Conservation (phyloP, 2,888 invertebrate genomes). For the Idaea dimidiata region DNA sequence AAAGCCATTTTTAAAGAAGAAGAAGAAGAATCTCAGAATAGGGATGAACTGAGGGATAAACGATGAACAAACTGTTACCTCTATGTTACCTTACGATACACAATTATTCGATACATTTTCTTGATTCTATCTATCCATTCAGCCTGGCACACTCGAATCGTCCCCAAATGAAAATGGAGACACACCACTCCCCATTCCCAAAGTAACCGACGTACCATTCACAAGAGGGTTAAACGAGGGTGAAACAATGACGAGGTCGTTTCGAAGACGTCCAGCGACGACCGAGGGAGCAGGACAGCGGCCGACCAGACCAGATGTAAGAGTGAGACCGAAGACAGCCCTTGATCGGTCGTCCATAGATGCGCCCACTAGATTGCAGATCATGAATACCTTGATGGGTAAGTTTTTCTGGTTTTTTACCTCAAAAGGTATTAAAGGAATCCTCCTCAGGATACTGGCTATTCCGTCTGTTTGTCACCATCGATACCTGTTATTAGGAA, state of each 20-base stretch:
- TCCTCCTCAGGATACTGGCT: not conserved
- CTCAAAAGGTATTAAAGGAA: no score
- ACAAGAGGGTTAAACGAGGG: not conserved
- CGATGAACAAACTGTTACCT: no score
- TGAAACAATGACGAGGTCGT: not conserved
- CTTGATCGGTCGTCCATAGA: constrained; percentile 39
- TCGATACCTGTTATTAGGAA: no score
- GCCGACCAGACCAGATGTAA: constrained; percentile 42
- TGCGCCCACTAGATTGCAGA: constrained; percentile 55
- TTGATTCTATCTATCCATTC: not conserved
- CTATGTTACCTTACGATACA: no score
- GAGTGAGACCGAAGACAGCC: constrained; percentile 58
- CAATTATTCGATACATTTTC: no score
- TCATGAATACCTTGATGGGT: constrained; percentile 70
- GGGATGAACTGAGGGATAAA: no score
- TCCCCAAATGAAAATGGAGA: constrained; percentile 19
- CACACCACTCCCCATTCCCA: not conserved
- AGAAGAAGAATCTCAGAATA: no score
- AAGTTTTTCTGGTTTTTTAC: constrained; percentile 11
- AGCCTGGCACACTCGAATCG: not conserved
- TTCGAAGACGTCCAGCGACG: constrained; percentile 58
- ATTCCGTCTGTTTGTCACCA: no score
- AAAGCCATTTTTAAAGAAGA: no score
- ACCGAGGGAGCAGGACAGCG: constrained; percentile 58
- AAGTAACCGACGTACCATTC: constrained; percentile 5